Conservation (phyloP, 2,888 invertebrate species). For the Pammene aurita region DNA sequence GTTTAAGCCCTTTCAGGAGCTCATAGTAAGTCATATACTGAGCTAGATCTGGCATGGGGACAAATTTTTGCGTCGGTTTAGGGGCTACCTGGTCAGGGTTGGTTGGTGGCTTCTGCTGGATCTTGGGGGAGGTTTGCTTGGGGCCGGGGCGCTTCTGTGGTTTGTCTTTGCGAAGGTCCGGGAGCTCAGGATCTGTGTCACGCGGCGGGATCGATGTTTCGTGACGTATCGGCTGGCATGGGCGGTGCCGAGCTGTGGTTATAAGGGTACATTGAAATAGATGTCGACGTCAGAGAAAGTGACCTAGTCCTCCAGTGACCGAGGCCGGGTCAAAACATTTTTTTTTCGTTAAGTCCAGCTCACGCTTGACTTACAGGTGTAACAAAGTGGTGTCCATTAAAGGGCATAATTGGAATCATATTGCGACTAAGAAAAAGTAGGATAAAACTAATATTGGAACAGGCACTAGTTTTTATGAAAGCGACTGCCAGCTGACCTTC, state of each 20-base stretch:
- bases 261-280: no score
- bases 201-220: not conserved
- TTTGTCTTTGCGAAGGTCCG: not conserved
- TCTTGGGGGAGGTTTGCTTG: not conserved
- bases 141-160: not conserved
- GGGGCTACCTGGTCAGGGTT: slow-evolving; percentile 11
- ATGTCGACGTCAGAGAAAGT: no score
- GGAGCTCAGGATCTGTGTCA: not conserved
- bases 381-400: no score
- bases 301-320: no score
- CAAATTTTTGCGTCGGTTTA: not conserved
- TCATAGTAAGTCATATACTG: slow-evolving; percentile 3
- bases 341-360: no score
- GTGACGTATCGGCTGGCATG: not conserved
- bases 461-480: no score
- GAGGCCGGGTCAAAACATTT: no score
- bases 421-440: no score
- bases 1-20: not conserved
- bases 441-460: no score
- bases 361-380: no score
- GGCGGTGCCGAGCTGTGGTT: slow-evolving; percentile 1
- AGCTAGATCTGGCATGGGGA: slow-evolving; percentile 8
- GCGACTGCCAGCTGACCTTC: no score
- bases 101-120: not conserved
- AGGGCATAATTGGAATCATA: no score